Evolutionary conservation across 2,797 vertebrate species (phyloP).

Genomic region (Myotis myotis): DNA sequence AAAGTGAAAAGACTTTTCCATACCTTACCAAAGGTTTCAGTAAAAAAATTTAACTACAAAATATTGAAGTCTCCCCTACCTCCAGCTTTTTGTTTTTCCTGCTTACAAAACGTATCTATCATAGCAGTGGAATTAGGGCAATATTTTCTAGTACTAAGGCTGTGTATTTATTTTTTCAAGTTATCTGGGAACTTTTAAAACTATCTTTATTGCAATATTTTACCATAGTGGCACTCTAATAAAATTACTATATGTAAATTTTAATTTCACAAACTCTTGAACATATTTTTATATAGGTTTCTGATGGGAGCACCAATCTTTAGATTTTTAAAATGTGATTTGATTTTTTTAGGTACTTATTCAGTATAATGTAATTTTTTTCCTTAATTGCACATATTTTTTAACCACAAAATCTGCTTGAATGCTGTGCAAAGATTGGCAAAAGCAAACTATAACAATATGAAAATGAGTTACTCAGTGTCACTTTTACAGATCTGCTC

Average conservation of each 20-base stretch:
- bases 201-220: background rate
- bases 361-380: background rate
- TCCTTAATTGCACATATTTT: background rate
- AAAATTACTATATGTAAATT: background rate
- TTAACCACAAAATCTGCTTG: background rate
- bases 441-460: background rate
- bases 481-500: background rate
- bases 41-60: background rate
- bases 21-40: background rate
- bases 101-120: background rate
- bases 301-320: background rate
- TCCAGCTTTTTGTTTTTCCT: background rate
- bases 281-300: background rate
- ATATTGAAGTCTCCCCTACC: background rate
- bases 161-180: background rate
- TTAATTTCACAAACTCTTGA: background rate
- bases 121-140: background rate
- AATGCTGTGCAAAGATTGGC: background rate
- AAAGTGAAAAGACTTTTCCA: background rate
- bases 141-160: background rate
- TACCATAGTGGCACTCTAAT: background rate
- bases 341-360: background rate
- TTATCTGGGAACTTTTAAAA: background rate
- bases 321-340: constrained; percentile 29
- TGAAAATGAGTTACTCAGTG: background rate